Evolutionary conservation across 2,888 invertebrate genomes (phyloP), one percentile per base, ranked within the genome.

Genomic region (Cyrtodaria siliqua): DNA sequence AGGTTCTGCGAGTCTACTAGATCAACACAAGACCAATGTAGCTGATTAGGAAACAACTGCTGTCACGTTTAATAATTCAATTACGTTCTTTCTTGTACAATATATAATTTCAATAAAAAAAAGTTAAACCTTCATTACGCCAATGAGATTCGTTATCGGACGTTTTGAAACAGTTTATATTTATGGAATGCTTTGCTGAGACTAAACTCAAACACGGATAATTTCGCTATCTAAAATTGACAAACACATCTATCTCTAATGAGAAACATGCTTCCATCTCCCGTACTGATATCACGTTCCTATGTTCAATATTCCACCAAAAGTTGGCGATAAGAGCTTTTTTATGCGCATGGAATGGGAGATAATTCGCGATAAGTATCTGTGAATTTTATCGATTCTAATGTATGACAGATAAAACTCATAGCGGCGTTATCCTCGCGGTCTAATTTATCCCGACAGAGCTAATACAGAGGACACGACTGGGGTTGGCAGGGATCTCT

Each of bases 151-250:
- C 33, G 33, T 33, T 33, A 33, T 33, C 33, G 12, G 6, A 33
- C 4, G 12, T 33, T 33, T 33, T 33, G 33, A 52, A 52, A 52
- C 20, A 52, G 14, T 20, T 24, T 52, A 24, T 24, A 24, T 14
- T 26, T 18, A 20, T 16, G 18, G 56, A 33, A 56, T 24, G 38
- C 38, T 40, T 33, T 20, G 6, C 18, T n/a, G 56, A 57, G 26
- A 50, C 49, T 50, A 6, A 16, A 9, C 4, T 18, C 20, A 56
- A 70, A 63, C 55, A 57, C 18, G 56, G 49, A 52, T 57, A 63
- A 63, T 70, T 63, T 63, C 68, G 26, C 53, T 74, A 74, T 74
- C 74, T 47, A 53, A 63, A 69, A 60, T 59, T 63, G 74, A 68
- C 74, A 69, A 69, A 74, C 59, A 74, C 52, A 29, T 56, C 64